Percentiles rank a stretch among this genome's conserved stretches.
phyloP scores from a whole-genome alignment of 2,797 vertebrate genomes.

The Myioborus miniatus region DNA sequence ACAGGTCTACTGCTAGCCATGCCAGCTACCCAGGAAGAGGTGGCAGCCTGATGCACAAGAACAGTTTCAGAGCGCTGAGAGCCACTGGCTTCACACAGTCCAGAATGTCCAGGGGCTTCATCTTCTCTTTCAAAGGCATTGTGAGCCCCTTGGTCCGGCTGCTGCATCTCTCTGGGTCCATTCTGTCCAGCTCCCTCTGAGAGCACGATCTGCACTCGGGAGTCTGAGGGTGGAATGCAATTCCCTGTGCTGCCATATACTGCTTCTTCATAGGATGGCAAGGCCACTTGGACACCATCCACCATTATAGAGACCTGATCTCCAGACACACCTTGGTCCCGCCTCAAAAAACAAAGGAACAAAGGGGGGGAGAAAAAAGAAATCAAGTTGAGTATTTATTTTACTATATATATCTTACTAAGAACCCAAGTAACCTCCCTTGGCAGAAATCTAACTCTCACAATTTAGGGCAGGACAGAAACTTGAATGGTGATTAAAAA shows the following conservation, averaged over 20 bases:
- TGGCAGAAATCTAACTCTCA: neutral
- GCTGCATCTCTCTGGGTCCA: slow-evolving; percentile 65
- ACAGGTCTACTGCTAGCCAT: slow-evolving; percentile 75
- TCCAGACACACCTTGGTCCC: slow-evolving; percentile 88
- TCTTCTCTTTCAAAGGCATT: slow-evolving; percentile 72
- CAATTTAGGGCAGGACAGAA: neutral
- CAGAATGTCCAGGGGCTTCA: slow-evolving; percentile 79
- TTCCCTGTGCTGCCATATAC: slow-evolving; percentile 86
- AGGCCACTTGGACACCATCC: slow-evolving; percentile 92
- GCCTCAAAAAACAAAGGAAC: slow-evolving; percentile 70
- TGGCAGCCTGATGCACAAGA: slow-evolving; percentile 84
- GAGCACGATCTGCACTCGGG: slow-evolving; percentile 89
- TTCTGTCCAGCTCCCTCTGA: slow-evolving; percentile 80
- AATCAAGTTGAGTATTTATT: neutral
- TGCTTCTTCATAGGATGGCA: slow-evolving; percentile 95
- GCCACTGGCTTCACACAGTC: slow-evolving; percentile 79
- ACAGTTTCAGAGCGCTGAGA: slow-evolving; percentile 88
- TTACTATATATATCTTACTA: neutral
- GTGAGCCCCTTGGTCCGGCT: slow-evolving; percentile 51
- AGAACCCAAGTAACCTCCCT: neutral
- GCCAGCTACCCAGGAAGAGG: slow-evolving; percentile 80
- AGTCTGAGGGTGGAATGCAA: slow-evolving; percentile 80
- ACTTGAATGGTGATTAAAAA: neutral
- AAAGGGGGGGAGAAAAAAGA: neutral
- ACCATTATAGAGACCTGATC: slow-evolving; percentile 95